Percentiles rank a stretch among this genome's conserved stretches.
Evolutionary conservation across 2,113 vertebrate genomes (phyloP).

Genomic region (Ceratotherium simum): DNA sequence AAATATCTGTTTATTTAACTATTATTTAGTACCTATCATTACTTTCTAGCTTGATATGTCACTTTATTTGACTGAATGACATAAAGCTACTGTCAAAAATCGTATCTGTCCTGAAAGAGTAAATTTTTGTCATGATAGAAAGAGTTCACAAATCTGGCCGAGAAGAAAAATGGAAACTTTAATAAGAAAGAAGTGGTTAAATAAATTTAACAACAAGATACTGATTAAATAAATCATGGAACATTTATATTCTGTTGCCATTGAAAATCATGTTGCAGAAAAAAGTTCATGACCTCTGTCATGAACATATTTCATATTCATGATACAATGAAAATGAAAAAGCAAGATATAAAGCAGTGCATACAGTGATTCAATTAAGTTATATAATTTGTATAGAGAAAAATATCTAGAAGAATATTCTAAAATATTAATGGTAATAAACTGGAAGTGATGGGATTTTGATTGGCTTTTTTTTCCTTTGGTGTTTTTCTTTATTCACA

Average conservation of each 20-base stretch:
- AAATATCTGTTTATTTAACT: neutral
- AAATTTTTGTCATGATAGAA: neutral
- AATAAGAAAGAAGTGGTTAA: neutral
- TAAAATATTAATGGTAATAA: neutral
- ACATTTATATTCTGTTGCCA: neutral
- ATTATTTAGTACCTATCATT: neutral
- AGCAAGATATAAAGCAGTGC: neutral
- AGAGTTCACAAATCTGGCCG: neutral
- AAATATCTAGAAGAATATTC: neutral
- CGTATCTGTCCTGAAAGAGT: neutral
- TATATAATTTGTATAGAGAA: constrained; percentile 3
- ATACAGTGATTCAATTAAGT: neutral
- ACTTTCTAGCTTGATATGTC: neutral
- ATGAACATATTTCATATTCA: neutral
- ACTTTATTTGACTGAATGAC: constrained; percentile 32
- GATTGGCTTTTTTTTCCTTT: neutral
- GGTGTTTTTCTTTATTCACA: neutral
- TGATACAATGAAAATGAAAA: neutral
- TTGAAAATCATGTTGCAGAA: constrained; percentile 37
- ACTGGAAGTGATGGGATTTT: neutral
- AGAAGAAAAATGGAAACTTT: neutral
- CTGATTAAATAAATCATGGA: neutral
- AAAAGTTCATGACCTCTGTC: neutral
- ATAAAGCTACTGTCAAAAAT: neutral
- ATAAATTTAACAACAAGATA: neutral